A percentile compares a stretch with the other conserved stretches of the same genome.
phyloP scores from a whole-genome alignment of 2,113 vertebrate genomes.

The Melospiza melodia region DNA sequence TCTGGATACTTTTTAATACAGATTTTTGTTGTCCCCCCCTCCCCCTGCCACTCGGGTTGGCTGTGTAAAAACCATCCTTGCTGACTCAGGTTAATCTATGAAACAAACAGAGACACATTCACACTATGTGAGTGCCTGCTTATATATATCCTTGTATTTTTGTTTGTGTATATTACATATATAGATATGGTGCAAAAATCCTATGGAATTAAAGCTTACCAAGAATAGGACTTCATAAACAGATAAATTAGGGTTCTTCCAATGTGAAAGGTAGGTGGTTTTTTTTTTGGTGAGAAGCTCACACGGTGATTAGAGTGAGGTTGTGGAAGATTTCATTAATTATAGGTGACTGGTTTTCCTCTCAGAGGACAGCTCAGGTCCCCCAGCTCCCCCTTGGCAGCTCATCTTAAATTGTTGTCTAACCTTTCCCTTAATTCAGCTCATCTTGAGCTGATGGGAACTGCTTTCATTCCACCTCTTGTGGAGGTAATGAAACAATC shows the following conservation, averaged over 20 bases:
- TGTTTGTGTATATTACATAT: neutral
- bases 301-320: constrained; percentile 79
- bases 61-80: neutral
- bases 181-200: neutral
- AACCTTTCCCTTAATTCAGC: constrained; percentile 86
- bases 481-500: constrained; percentile 89
- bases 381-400: constrained; percentile 54
- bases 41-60: neutral
- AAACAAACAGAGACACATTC: neutral
- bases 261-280: neutral
- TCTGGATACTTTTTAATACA: neutral
- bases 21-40: neutral
- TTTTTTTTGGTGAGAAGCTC: constrained; percentile 53
- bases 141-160: neutral
- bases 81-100: neutral
- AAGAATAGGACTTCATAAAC: constrained; percentile 6
- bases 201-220: neutral
- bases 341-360: constrained; percentile 83
- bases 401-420: constrained; percentile 81
- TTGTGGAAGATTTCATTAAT: constrained; percentile 83
- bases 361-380: constrained; percentile 75
- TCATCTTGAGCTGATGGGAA: constrained; percentile 90
- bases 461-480: constrained; percentile 87
- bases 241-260: constrained; percentile 53
- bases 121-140: neutral